Evolutionary conservation across 2,888 invertebrate species (phyloP), one percentile per base, ranked within the genome.

Genomic region (Beris chalybata): DNA sequence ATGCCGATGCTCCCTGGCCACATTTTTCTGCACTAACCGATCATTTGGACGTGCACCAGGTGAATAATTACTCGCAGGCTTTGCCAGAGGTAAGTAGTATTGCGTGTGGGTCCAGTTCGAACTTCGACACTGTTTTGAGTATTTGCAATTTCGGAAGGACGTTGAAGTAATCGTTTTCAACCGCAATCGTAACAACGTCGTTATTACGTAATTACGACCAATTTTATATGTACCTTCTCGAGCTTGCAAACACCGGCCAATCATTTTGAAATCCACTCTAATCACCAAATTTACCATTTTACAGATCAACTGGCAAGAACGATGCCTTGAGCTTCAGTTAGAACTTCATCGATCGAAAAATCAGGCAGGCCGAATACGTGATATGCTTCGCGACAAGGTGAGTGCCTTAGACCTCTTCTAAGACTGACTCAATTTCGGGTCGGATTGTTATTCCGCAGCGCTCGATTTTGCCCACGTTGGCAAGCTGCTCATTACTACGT

Each of bases 331-430:
- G 77, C 81, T 95, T 73, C 94, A 95, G 80, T 81, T 92, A 74
- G 93, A 95, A 78, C 81, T 95, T 73, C 93, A 93, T 76, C 84
- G 93, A 71, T 93, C 92, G 76, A 86, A 92, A 74, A 89, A 90
- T 74, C 94, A 95, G 82, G 93, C 94, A 2, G 90, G 91, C 69
- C 87, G 92, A 75, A 92, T 94, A 64, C 85, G 93, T 57, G 92
- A 93, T 76, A 90, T 93, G 87, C 87, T 95, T 68, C 84, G 93
- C 77, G 93, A 93, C 83, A 95, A 95, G 92, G 95, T 95, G 77
- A 82, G 86, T 72, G 12, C 47, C 13, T 30, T 38, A 50, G 48
- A 22, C 43, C 4, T 30, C 48, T 31, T 30, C 48, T 31, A 59
- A 43, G 58, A 50, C 59, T 31, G 38, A 13, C 32, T n/a, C 5